Conservation (phyloP, 2,888 invertebrate species). For the Smittia aterrima region DNA sequence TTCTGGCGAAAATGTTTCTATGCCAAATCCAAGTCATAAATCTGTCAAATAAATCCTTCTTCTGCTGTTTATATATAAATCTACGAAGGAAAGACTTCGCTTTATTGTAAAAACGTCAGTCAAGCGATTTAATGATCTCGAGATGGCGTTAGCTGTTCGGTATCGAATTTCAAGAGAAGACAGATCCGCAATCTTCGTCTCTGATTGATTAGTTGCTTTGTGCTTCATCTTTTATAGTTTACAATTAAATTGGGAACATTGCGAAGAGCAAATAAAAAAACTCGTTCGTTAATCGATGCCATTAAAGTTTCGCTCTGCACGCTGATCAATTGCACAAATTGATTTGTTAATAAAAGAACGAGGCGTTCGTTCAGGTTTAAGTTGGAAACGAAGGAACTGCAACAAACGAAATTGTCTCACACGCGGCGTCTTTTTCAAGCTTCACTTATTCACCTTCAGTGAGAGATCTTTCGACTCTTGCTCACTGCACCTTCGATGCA, state of each 20-base stretch:
- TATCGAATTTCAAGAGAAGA: background rate
- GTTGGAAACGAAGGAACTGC: background rate
- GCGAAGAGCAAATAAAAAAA: no score
- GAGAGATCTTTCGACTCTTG: background rate
- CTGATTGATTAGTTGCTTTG: no score
- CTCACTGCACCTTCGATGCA: no score
- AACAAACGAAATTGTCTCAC: no score
- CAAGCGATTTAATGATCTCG: background rate
- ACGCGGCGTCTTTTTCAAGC: background rate
- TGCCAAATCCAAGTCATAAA: constrained; percentile 7
- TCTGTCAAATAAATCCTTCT: constrained; percentile 16
- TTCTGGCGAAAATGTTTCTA: background rate
- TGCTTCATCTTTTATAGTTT: no score
- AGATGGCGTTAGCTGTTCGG: background rate
- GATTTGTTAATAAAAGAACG: constrained; percentile 27
- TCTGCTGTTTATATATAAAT: background rate
- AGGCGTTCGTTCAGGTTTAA: background rate
- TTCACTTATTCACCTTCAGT: background rate
- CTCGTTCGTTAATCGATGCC: no score
- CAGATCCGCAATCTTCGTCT: background rate
- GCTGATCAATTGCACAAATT: no score
- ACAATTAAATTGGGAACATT: no score
- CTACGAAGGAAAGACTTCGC: background rate
- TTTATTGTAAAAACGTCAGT: background rate
- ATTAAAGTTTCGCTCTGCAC: no score